Conservation (phyloP, 1,140 invertebrate genomes). For the Procambarus clarkii region DNA sequence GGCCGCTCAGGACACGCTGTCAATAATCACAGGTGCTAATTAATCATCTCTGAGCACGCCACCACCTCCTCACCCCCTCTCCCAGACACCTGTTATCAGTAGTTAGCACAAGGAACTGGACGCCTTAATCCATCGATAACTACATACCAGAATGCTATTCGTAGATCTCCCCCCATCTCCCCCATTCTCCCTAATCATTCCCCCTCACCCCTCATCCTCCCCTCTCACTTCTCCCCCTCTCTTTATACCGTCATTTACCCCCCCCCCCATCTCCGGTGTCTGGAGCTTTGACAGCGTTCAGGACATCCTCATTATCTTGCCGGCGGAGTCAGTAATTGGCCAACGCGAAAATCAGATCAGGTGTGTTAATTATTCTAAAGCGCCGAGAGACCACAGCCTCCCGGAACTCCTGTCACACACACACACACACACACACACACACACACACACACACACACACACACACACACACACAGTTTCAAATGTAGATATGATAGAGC, state of each 20-base stretch:
- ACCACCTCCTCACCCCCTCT: no score
- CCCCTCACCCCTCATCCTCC: no score
- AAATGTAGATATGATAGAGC: no score
- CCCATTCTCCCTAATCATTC: not conserved
- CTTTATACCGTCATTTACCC: not conserved
- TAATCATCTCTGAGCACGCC: not conserved
- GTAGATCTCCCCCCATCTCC: not conserved
- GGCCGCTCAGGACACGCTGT: not conserved
- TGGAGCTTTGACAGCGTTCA: not conserved
- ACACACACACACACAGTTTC: no score
- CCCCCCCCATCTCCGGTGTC: not conserved
- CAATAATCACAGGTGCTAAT: not conserved
- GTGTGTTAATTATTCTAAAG: conserved; percentile 4
- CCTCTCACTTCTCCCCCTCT: no score
- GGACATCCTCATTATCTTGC: not conserved
- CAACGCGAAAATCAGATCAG: not conserved
- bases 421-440: no score
- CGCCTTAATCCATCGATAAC: not conserved
- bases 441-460: no score
- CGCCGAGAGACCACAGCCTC: not conserved
- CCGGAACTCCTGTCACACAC: no score
- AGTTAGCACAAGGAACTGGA: not conserved
- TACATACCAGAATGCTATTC: no score
- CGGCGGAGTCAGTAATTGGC: not conserved
- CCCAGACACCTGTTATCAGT: not conserved